Conservation (phyloP, 1,140 invertebrate species). For the Fopius arisanus region DNA sequence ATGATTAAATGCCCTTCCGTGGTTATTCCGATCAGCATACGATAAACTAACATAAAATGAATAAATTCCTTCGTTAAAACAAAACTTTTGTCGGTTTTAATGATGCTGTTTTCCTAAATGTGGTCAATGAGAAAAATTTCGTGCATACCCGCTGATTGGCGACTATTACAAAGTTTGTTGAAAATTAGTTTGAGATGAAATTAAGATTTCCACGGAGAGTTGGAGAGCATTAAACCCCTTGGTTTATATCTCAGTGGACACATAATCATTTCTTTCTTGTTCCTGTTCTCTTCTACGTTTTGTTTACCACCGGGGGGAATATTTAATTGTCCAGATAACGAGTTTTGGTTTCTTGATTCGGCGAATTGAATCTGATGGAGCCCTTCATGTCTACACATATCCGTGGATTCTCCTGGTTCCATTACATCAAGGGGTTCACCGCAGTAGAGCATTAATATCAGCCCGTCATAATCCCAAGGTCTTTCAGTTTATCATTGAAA, state of each 20-base stretch:
- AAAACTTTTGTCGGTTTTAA: background rate
- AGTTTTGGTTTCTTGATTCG: background rate
- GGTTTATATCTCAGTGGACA: slow-evolving; percentile 6
- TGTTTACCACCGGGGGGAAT: background rate
- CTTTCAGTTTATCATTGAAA: background rate
- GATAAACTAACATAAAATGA: background rate
- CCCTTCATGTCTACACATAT: background rate
- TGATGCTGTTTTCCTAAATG: background rate
- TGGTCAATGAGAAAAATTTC: background rate
- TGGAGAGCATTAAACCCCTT: slow-evolving; percentile 30
- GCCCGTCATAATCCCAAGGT: background rate
- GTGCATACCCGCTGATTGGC: background rate
- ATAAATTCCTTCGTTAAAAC: background rate
- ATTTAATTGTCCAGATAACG: slow-evolving; percentile 4
- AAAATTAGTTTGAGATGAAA: slow-evolving; percentile 41
- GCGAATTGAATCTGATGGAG: background rate
- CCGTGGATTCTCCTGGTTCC: background rate
- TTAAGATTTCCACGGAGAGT: slow-evolving; percentile 34
- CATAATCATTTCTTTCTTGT: background rate
- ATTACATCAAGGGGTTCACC: background rate
- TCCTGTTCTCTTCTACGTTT: background rate
- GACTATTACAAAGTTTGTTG: slow-evolving; percentile 35
- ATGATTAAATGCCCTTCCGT: too few relatives aligned
- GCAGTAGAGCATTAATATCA: background rate
- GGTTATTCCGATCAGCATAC: too few relatives aligned